Conservation (phyloP, 2,888 invertebrate genomes). For the Noctua janthina region DNA sequence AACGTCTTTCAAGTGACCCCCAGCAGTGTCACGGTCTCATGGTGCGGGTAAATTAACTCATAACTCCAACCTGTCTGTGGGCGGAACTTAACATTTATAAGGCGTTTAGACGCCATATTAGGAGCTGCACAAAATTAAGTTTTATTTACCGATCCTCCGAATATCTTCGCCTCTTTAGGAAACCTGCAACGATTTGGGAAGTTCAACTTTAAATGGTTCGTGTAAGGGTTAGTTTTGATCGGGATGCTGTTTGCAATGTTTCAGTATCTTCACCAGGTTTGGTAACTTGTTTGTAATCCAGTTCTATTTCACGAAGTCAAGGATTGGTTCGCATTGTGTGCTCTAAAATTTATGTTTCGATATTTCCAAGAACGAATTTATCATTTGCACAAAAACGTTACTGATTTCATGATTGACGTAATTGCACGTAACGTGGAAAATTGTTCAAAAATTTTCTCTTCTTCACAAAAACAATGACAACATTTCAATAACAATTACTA, state of each 20-base stretch:
- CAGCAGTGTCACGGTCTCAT: constrained; percentile 45
- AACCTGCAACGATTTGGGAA: constrained; percentile 29
- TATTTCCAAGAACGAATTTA: background rate
- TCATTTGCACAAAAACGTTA: background rate
- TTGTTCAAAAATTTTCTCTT: constrained; percentile 10
- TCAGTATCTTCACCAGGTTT: constrained; percentile 39
- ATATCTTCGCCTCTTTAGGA: constrained; percentile 53
- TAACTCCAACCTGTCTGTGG: constrained; percentile 52
- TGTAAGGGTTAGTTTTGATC: constrained; percentile 27
- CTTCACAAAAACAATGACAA: constrained; percentile 3
- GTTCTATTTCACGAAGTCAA: constrained; percentile 31
- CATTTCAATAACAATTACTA: background rate
- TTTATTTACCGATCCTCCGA: constrained; percentile 52
- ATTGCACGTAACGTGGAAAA: background rate
- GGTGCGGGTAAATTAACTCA: constrained; percentile 59
- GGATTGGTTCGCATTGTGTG: background rate
- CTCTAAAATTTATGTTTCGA: background rate
- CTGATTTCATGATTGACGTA: background rate
- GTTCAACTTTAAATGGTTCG: constrained; percentile 16
- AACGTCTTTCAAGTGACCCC: constrained; percentile 47
- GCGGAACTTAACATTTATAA: constrained; percentile 54
- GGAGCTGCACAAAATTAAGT: constrained; percentile 49
- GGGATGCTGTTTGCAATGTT: constrained; percentile 4
- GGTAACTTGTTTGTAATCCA: constrained; percentile 54
- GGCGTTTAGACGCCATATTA: constrained; percentile 57